Evolutionary conservation across 2,888 invertebrate species (phyloP), one percentile per base, ranked within the genome.

Genomic region (Agrotis exclamationis): DNA sequence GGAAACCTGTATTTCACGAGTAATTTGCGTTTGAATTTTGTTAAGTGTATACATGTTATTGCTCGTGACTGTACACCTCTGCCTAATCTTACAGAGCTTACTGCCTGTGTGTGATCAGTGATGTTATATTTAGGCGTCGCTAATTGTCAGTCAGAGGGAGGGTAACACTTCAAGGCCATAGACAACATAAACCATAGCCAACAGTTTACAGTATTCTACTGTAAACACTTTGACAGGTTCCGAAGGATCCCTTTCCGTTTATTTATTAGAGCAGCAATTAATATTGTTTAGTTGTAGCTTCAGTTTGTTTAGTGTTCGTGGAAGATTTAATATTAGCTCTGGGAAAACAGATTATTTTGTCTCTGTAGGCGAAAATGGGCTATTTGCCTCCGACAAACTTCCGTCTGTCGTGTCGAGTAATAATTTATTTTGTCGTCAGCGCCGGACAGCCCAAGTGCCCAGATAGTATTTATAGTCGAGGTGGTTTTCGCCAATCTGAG

Each of bases 211-310:
- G 28, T 20, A 14, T 18, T 58, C 5, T 70, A 9, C n/a, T 50
- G 39, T 58, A 70, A 70, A 58, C 70, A 70, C 14, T 39, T 57
- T 18, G 57, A 47, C 18, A 50, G 70, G n/a, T 70, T 18, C 33
- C 18, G 24, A 11, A 44, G 28, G 14, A 28, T 22, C 47, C n/a
- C 54, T 63, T 33, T 1, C 2, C 14, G 22, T 73, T 56, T 48
- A 22, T 73, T 63, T 63, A 56, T 56, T 60, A 14, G 20, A 50
- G 28, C 3, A 14, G 20, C 39, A 44, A 22, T 70, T 58, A 48
- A 39, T 70, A 22, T 70, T 50, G 16, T 71, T 70, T 53, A 39
- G 39, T 28, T 28, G 11, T 22, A 51, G 16, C 16, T n/a, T 24
- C 18, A 70, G 56, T 57, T 56, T 47, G 47, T 56, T 22, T 39